A percentile compares a stretch with the other conserved stretches of the same genome.
Evolutionary conservation across 1,140 invertebrate species (phyloP).

Genomic region (Zaprionus ghesquierei): DNA sequence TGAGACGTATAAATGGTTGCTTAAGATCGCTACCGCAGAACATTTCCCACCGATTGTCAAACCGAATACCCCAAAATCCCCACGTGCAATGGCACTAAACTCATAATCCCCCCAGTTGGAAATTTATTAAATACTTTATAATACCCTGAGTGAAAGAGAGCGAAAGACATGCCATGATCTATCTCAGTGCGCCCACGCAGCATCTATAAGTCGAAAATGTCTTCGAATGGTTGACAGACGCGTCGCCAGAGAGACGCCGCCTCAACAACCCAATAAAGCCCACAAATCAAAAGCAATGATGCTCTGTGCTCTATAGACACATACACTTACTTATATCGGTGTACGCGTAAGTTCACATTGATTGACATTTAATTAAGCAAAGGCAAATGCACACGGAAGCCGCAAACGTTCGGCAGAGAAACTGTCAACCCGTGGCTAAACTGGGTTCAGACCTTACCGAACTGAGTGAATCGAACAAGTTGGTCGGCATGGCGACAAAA

Average conservation of each 20-base stretch:
- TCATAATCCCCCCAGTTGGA: conserved; percentile 65
- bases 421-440: conserved; percentile 57
- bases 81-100: conserved; percentile 38
- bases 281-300: conserved; percentile 73
- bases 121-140: conserved; percentile 80
- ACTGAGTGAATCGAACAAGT: conserved; percentile 56
- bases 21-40: conserved; percentile 51
- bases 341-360: conserved; percentile 30
- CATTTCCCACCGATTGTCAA: conserved; percentile 74
- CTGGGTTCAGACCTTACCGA: conserved; percentile 35
- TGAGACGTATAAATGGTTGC: conserved; percentile 65
- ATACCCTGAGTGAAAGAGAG: conserved; percentile 43
- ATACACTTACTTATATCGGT: not conserved
- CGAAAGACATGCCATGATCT: conserved; percentile 48
- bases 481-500: conserved; percentile 59
- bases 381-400: conserved; percentile 75
- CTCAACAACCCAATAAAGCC: conserved; percentile 66
- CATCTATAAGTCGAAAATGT: conserved; percentile 41
- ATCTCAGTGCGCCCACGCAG: conserved; percentile 68
- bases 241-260: conserved; percentile 58
- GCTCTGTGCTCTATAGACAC: conserved; percentile 6
- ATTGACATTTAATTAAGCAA: conserved; percentile 80
- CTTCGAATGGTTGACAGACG: conserved; percentile 40
- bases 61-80: conserved; percentile 31
- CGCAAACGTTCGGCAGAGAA: conserved; percentile 41